These are phyloP conservation scores for Eolophus roseicapilla DNA, from an alignment of 2,113 vertebrate genomes.

Conservation along the genomic window DNA sequence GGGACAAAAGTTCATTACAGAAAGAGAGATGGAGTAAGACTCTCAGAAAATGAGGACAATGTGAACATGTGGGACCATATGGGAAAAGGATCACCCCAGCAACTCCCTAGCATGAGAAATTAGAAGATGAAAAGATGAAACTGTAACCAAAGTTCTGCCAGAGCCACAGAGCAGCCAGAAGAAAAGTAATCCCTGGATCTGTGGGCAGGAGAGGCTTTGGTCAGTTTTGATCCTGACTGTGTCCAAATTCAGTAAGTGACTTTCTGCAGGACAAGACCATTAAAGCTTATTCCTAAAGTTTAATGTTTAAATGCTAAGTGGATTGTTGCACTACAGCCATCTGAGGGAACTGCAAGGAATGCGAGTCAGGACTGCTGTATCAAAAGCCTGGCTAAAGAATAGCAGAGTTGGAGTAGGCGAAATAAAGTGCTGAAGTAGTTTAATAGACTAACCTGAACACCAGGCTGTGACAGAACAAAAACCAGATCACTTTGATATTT, in stretches of 20 bases:
- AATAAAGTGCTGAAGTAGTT: constrained; percentile 53
- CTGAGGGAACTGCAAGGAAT: background rate
- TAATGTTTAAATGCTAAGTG: background rate
- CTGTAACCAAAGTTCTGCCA: background rate
- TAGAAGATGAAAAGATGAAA: background rate
- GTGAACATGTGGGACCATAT: background rate
- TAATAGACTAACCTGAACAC: constrained; percentile 63
- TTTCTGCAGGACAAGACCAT: background rate
- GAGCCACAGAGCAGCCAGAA: background rate
- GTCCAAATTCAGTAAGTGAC: background rate
- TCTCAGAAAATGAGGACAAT: background rate
- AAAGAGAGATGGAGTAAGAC: background rate
- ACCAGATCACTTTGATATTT: constrained; percentile 67
- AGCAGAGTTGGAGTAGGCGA: constrained; percentile 14
- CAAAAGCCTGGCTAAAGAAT: constrained; percentile 9
- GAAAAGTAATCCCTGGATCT: background rate
- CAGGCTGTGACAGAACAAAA: constrained; percentile 68
- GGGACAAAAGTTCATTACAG: background rate
- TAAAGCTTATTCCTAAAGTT: background rate
- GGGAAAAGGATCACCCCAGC: background rate
- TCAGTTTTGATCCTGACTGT: background rate
- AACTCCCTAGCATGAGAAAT: background rate
- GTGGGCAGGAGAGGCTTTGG: background rate
- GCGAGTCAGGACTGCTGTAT: background rate
- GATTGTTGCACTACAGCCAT: background rate